Percentiles rank a stretch among this genome's conserved stretches.
Conservation (phyloP, 2,888 invertebrate species). For the Galeruca laticollis region DNA sequence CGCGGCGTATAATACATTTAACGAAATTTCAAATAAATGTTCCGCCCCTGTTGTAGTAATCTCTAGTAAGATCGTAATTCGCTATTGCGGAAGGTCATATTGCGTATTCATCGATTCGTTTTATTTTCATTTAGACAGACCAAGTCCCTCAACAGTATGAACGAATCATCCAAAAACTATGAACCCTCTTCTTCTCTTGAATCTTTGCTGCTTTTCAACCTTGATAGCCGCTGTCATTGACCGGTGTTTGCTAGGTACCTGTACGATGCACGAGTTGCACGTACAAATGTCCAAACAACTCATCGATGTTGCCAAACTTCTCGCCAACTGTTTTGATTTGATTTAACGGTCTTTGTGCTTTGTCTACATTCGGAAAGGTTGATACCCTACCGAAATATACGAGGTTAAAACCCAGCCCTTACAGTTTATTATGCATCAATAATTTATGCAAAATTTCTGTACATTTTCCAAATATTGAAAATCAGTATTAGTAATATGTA, state of each 20-base stretch:
- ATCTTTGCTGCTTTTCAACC: constrained; percentile 39
- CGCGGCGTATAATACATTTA: too few relatives aligned
- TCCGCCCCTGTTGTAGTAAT: background rate
- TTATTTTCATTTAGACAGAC: constrained; percentile 23
- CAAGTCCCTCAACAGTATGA: constrained; percentile 14
- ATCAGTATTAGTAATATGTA: too few relatives aligned
- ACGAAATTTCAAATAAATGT: background rate
- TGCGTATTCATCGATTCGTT: constrained; percentile 32
- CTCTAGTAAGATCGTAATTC: constrained; percentile 20
- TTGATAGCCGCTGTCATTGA: constrained; percentile 46
- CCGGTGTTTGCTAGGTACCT: constrained; percentile 41
- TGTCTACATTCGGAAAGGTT: constrained; percentile 19
- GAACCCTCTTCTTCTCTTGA: constrained; percentile 29
- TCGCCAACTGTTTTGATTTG: constrained; percentile 27
- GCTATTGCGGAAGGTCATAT: constrained; percentile 35
- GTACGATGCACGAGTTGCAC: constrained; percentile 37
- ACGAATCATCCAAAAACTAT: constrained; percentile 31
- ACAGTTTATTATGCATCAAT: background rate
- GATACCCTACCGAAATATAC: constrained; percentile 19
- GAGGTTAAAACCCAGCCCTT: constrained; percentile 5
- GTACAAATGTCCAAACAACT: constrained; percentile 36
- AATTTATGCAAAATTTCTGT: background rate
- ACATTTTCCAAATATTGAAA: background rate
- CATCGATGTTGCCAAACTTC: constrained; percentile 32
- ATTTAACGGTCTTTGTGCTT: constrained; percentile 29